Percentiles rank a stretch among this genome's conserved stretches.
These are phyloP conservation scores for Paracyprichromis sp. DNA, from an alignment of 2,113 vertebrate species.

Conservation along the genomic window DNA sequence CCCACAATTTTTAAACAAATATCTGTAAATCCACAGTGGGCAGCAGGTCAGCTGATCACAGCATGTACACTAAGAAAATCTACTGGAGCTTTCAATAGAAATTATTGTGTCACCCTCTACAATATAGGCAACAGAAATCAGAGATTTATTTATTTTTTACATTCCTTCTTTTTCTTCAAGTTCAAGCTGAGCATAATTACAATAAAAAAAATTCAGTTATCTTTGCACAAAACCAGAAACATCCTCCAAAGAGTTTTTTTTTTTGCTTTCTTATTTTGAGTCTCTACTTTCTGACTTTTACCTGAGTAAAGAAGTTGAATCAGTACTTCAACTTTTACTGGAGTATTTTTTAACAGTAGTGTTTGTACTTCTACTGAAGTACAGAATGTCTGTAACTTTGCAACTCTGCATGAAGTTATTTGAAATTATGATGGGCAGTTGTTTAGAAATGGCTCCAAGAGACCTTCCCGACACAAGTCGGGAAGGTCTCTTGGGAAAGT, in stretches of 20 bases:
- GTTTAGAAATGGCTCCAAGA: neutral
- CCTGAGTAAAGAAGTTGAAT: neutral
- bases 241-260: neutral
- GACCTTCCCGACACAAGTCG: neutral
- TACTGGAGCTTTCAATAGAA: neutral
- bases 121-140: neutral
- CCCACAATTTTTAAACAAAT: neutral
- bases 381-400: neutral
- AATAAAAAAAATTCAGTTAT: neutral
- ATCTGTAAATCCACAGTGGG: neutral
- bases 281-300: neutral
- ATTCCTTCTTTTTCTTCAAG: neutral
- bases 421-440: neutral
- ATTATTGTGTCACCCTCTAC: neutral
- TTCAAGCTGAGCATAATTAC: neutral
- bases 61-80: neutral
- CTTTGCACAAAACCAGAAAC: neutral
- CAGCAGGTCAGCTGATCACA: neutral
- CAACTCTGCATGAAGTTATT: neutral
- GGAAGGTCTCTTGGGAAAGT: no score
- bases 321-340: neutral
- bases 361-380: neutral
- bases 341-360: neutral
- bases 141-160: fast-evolving
- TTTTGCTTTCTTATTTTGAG: neutral